Conservation (phyloP, 2,797 vertebrate genomes). For the Girardinus metallicus region DNA sequence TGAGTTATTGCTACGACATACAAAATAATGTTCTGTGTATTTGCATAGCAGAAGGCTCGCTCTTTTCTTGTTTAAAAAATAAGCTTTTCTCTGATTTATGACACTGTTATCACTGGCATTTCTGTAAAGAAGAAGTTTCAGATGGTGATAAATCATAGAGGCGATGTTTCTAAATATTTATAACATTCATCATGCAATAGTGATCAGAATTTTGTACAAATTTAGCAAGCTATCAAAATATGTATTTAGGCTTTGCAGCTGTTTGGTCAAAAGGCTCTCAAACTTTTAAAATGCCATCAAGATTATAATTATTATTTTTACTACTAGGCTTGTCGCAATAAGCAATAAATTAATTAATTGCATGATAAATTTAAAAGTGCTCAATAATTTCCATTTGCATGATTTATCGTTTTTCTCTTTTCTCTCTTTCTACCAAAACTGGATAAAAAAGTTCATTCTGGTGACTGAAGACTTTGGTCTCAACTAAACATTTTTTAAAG, state of each 20-base stretch:
- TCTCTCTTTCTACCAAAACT: no score
- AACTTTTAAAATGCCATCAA: background rate
- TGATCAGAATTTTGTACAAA: background rate
- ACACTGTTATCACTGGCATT: background rate
- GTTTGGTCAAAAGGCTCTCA: background rate
- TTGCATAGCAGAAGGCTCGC: background rate
- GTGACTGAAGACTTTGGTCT: no score
- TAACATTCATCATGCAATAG: background rate
- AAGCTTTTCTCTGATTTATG: background rate
- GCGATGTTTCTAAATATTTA: background rate
- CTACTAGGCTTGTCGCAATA: no score
- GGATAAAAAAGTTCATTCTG: no score
- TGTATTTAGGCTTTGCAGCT: background rate
- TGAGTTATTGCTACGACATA: background rate
- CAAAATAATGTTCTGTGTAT: background rate
- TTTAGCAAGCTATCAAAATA: background rate
- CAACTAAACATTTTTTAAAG: no score
- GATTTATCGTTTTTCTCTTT: no score
- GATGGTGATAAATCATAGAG: background rate
- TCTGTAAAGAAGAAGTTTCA: background rate
- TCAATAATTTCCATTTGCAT: no score
- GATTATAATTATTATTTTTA: background rate
- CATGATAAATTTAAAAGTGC: no score
- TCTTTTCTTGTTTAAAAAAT: background rate
- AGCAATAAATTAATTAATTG: no score